These are phyloP conservation scores for Laothoe populi DNA, from an alignment of 2,888 invertebrate species.

Conservation along the genomic window DNA sequence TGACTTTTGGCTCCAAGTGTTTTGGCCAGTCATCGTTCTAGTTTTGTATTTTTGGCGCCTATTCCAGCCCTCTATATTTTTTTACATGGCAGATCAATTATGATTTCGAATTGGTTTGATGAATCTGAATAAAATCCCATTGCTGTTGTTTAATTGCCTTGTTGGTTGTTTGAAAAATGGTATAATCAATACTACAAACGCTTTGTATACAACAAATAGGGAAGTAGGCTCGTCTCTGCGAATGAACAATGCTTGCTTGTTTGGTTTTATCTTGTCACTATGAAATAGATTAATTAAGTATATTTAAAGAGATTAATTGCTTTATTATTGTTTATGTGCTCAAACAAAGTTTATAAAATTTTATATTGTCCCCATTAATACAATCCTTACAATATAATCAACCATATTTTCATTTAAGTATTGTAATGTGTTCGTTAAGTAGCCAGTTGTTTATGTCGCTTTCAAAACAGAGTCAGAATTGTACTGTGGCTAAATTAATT, in stretches of 20 bases:
- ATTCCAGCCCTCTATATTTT: slow-evolving; percentile 78
- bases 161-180: slow-evolving; percentile 78
- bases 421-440: not conserved
- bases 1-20: slow-evolving; percentile 77
- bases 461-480: not conserved
- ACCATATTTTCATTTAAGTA: not conserved
- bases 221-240: slow-evolving; percentile 19
- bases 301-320: not conserved
- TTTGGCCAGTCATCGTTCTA: slow-evolving; percentile 81
- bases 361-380: not conserved
- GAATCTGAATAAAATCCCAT: slow-evolving; percentile 83
- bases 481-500: slow-evolving; percentile 17
- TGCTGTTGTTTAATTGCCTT: slow-evolving; percentile 81
- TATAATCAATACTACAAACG: slow-evolving; percentile 67
- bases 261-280: not conserved
- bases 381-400: not conserved
- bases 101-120: slow-evolving; percentile 83
- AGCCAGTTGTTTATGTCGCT: not conserved
- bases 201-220: slow-evolving; percentile 42
- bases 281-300: not conserved
- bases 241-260: slow-evolving; percentile 18
- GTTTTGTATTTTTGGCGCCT: slow-evolving; percentile 83
- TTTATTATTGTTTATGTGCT: not conserved
- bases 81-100: slow-evolving; percentile 83
- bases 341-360: not conserved